A percentile compares a stretch with the other conserved stretches of the same genome.
Conservation (phyloP, 2,888 invertebrate genomes). For the Hoplodrina blanda region DNA sequence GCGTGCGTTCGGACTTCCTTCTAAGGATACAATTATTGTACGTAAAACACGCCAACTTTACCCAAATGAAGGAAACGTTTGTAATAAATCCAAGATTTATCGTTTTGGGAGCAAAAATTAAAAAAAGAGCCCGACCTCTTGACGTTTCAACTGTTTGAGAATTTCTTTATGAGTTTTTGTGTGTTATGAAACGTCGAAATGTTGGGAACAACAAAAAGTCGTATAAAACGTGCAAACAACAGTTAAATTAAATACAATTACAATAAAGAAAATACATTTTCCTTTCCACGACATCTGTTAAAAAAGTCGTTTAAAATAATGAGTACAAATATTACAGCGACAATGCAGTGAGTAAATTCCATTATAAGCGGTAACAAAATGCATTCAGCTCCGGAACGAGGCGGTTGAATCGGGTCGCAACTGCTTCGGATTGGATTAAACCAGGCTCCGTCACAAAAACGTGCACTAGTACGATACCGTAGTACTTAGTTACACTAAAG, state of each 20-base stretch:
- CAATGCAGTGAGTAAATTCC: conserved; percentile 47
- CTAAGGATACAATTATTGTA: conserved; percentile 54
- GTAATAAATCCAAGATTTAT: conserved; percentile 61
- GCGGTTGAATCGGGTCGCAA: conserved; percentile 48
- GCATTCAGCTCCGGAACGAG: conserved; percentile 53
- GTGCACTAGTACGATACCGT: conserved; percentile 26
- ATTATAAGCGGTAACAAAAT: conserved; percentile 51
- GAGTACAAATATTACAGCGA: conserved; percentile 52
- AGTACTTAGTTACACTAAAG: conserved; percentile 44
- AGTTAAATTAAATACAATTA: conserved; percentile 35
- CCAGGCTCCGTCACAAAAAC: conserved; percentile 58
- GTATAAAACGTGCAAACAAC: conserved; percentile 43
- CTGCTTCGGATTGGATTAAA: conserved; percentile 53
- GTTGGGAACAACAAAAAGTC: conserved; percentile 45
- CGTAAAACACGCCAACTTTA: conserved; percentile 54
- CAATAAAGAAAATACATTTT: conserved; percentile 25
- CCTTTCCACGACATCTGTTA: conserved; percentile 33
- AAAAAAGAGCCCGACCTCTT: conserved; percentile 43
- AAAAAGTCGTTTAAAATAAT: conserved; percentile 58
- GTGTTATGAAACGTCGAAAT: conserved; percentile 48
- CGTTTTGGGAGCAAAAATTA: conserved; percentile 48
- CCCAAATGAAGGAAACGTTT: conserved; percentile 57
- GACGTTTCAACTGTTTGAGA: conserved; percentile 45
- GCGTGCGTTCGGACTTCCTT: conserved; percentile 31
- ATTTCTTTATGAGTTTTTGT: conserved; percentile 52